Evolutionary conservation across 2,888 invertebrate species (phyloP).

Genomic region (Synanthedon myopaeformis): DNA sequence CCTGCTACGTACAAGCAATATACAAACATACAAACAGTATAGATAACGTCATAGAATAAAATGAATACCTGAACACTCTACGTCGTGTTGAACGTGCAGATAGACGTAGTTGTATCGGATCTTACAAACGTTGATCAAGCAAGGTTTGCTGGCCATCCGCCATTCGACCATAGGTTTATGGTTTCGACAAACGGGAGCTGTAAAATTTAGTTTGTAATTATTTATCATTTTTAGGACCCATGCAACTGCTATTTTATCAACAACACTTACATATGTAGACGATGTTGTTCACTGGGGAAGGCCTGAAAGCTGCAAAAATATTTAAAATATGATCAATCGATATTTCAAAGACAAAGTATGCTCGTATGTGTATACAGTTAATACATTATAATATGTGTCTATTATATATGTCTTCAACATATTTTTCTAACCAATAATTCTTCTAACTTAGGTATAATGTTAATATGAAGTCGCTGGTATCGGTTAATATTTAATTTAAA

Average conservation of each 20-base stretch:
- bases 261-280: slow-evolving; percentile 40
- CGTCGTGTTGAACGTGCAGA: slow-evolving; percentile 17
- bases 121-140: slow-evolving; percentile 34
- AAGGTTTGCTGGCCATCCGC: slow-evolving; percentile 25
- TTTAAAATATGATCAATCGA: slow-evolving; percentile 1
- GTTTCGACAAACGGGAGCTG: slow-evolving; percentile 41
- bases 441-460: too few relatives aligned
- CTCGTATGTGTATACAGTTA: too few relatives aligned
- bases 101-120: slow-evolving; percentile 50
- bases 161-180: slow-evolving; percentile 30
- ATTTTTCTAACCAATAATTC: too few relatives aligned
- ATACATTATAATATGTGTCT: too few relatives aligned
- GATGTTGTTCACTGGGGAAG: slow-evolving; percentile 35
- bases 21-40: too few relatives aligned
- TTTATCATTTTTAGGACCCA: not conserved
- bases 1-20: too few relatives aligned
- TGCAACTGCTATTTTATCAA: not conserved
- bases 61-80: too few relatives aligned
- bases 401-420: too few relatives aligned
- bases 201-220: not conserved
- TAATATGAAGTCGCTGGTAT: too few relatives aligned
- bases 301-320: slow-evolving; percentile 27
- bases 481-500: too few relatives aligned
- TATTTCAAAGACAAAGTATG: too few relatives aligned
- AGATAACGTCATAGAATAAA: too few relatives aligned